Conservation (phyloP, 2,113 vertebrate species). For the Chaetodon auriga region DNA sequence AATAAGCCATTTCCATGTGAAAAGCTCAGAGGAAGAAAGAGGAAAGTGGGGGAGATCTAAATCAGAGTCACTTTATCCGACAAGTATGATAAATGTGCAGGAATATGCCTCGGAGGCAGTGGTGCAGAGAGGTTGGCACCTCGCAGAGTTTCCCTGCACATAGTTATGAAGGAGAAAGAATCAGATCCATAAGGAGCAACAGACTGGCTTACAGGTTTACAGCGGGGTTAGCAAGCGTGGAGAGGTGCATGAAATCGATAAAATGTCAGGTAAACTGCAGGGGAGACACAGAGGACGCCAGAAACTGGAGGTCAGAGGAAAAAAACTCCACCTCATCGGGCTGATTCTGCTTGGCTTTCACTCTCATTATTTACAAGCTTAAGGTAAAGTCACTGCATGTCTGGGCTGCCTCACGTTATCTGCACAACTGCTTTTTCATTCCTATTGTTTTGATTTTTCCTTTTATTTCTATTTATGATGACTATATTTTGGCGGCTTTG, state of each 20-base stretch:
- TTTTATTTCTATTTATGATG: too few relatives aligned
- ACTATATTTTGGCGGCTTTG: too few relatives aligned
- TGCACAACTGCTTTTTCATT: background rate
- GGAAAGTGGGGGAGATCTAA: slow-evolving; percentile 36
- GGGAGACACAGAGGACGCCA: background rate
- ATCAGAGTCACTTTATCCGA: slow-evolving; percentile 66
- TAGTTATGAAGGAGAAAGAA: slow-evolving; percentile 25
- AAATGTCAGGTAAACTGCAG: slow-evolving; percentile 21
- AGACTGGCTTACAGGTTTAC: slow-evolving; percentile 23
- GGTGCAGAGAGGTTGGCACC: slow-evolving; percentile 53
- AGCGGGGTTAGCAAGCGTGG: slow-evolving; percentile 2
- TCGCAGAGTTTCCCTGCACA: slow-evolving; percentile 34
- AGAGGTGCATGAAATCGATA: background rate
- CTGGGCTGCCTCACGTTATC: background rate
- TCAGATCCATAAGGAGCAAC: slow-evolving; percentile 38
- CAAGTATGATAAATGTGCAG: slow-evolving; percentile 69
- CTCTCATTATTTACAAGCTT: background rate
- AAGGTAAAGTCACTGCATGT: background rate
- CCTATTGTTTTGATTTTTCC: too few relatives aligned
- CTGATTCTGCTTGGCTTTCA: background rate
- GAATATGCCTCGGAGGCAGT: slow-evolving; percentile 40
- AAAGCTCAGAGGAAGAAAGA: slow-evolving; percentile 34
- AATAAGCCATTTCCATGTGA: slow-evolving; percentile 56
- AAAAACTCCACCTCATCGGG: background rate
- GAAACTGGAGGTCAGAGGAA: background rate